These are phyloP conservation scores for Ditylenchus weischeri DNA, from an alignment of 2,888 invertebrate genomes.

Conservation along the genomic window DNA sequence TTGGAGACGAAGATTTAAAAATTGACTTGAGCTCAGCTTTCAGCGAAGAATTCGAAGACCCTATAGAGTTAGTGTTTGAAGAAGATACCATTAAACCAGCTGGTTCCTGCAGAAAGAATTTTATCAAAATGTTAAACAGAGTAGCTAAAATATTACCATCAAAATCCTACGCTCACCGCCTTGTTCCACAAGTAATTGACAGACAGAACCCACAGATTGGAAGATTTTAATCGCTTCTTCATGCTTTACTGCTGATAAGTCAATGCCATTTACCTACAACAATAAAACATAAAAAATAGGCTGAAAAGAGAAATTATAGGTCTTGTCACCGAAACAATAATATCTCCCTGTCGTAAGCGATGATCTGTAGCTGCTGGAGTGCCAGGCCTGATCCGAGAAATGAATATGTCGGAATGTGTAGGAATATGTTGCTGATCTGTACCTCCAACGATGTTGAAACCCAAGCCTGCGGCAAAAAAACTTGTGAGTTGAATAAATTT, in stretches of 20 bases:
- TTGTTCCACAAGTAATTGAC: slow-evolving; percentile 1
- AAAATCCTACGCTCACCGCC: neutral
- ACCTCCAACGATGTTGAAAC: slow-evolving; percentile 63
- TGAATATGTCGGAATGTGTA: slow-evolving; percentile 61
- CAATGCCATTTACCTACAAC: slow-evolving; percentile 42
- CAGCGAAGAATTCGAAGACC: neutral
- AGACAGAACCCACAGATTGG: slow-evolving; percentile 1
- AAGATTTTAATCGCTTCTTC: slow-evolving; percentile 46
- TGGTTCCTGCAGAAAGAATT: no score
- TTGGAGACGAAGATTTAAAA: neutral
- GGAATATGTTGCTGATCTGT: slow-evolving; percentile 59
- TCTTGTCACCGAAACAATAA: slow-evolving; percentile 37
- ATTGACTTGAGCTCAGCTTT: slow-evolving; percentile 4
- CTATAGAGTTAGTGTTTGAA: no score
- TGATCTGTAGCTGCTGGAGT: slow-evolving; percentile 60
- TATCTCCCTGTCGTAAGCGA: slow-evolving; percentile 58
- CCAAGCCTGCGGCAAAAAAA: slow-evolving; percentile 57
- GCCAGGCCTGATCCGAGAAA: slow-evolving; percentile 60
- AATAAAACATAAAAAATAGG: slow-evolving; percentile 5
- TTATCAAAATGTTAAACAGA: no score
- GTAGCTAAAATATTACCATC: neutral
- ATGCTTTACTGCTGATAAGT: slow-evolving; percentile 39
- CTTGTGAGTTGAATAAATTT: no score
- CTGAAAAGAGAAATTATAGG: neutral
- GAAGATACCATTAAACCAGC: no score